Evolutionary conservation across 2,113 vertebrate genomes (phyloP).

Genomic region (Actenoides lindsayi): DNA sequence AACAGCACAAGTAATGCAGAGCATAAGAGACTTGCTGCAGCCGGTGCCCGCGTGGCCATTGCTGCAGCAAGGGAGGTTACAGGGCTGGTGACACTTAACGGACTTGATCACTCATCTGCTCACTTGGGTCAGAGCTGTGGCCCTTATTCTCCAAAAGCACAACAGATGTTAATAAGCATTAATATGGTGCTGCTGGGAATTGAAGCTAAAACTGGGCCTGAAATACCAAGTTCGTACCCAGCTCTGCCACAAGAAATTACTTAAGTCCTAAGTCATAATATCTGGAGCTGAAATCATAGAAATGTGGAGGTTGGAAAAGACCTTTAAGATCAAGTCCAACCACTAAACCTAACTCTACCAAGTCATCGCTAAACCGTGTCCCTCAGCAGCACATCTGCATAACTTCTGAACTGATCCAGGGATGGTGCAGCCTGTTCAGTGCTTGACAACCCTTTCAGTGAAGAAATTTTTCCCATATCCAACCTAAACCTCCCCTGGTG

Average conservation of each 20-base stretch:
- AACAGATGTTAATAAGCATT: background rate
- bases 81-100: background rate
- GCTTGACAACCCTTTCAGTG: no score
- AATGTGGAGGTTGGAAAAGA: no score
- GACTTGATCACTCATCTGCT: background rate
- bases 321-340: background rate
- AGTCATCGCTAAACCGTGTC: no score
- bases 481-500: no score
- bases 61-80: background rate
- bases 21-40: background rate
- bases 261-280: background rate
- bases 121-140: background rate
- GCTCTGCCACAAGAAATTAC: background rate
- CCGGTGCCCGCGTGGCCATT: background rate
- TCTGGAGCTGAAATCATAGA: background rate
- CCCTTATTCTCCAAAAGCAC: background rate
- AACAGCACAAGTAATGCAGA: background rate
- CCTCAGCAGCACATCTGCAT: no score
- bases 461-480: no score
- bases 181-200: background rate
- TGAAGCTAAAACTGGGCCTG: background rate
- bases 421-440: no score
- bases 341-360: background rate
- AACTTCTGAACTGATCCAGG: no score
- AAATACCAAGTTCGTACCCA: background rate